Evolutionary conservation across 1,140 invertebrate species (phyloP).

Genomic region (Drosophila ironensis): DNA sequence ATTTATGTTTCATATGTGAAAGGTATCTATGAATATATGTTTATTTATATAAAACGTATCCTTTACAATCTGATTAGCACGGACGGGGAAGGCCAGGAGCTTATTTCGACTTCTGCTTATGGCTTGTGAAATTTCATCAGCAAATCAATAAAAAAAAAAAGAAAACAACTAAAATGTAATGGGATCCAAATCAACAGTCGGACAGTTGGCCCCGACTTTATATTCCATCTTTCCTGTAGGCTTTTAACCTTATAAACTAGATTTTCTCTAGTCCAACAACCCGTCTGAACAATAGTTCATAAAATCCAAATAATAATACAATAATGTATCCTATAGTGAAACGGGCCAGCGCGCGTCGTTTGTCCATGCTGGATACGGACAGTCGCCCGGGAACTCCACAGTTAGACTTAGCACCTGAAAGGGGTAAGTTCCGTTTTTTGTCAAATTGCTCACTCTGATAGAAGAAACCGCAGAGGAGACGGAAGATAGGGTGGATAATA

Average conservation of each 20-base stretch:
- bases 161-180: no score
- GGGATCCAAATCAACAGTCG: no score
- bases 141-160: no score
- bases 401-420: conserved; percentile 38
- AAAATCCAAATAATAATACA: neutral
- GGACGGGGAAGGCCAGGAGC: conserved; percentile 49
- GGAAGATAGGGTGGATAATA: neutral
- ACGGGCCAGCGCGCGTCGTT: conserved; percentile 57
- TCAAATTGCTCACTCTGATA: conserved; percentile 21
- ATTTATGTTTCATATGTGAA: conserved; percentile 14
- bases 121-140: no score
- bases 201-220: no score
- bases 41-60: conserved; percentile 47
- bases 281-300: no score
- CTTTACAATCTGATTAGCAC: conserved; percentile 39
- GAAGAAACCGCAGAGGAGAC: conserved; percentile 35
- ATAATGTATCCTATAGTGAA: conserved; percentile 39
- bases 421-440: conserved; percentile 41
- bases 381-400: conserved; percentile 60
- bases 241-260: no score
- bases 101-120: conserved; percentile 6
- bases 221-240: neutral
- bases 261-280: no score
- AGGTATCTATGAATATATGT: conserved; percentile 10
- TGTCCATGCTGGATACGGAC: conserved; percentile 50